Conservation (phyloP, 2,888 invertebrate species). For the Dynastes grantii region DNA sequence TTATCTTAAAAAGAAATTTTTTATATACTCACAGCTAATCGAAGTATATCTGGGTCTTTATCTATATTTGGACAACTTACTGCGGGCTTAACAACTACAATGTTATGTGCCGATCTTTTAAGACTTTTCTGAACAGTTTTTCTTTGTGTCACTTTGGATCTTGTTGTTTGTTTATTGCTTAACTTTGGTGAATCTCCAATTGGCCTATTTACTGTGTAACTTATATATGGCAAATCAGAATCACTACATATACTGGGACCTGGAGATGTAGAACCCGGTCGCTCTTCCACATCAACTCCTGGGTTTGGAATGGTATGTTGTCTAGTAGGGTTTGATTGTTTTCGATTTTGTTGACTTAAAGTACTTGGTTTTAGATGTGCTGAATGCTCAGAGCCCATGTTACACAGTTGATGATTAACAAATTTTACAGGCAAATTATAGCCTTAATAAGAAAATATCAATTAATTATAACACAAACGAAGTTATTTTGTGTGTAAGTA, state of each 20-base stretch:
- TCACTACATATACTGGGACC: slow-evolving; percentile 92
- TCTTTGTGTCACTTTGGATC: slow-evolving; percentile 61
- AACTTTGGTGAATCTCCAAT: slow-evolving; percentile 94
- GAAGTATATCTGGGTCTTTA: slow-evolving; percentile 83
- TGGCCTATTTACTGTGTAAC: slow-evolving; percentile 90
- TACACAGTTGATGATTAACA: background rate
- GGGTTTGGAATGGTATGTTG: slow-evolving; percentile 70
- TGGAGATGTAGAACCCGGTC: slow-evolving; percentile 85
- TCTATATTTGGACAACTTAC: slow-evolving; percentile 76
- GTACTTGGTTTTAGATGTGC: slow-evolving; percentile 62
- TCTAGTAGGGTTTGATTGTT: slow-evolving; percentile 63
- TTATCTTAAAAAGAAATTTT: background rate
- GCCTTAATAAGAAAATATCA: no score
- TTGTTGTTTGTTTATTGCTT: slow-evolving; percentile 74
- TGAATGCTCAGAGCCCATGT: slow-evolving; percentile 70
- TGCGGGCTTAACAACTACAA: slow-evolving; percentile 87
- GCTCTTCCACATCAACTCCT: slow-evolving; percentile 63
- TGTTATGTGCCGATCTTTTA: slow-evolving; percentile 78
- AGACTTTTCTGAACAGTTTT: slow-evolving; percentile 70
- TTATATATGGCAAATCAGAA: slow-evolving; percentile 91
- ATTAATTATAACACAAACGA: no score
- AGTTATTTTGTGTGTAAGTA: no score
- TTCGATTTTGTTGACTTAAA: slow-evolving; percentile 54
- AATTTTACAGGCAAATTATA: no score
- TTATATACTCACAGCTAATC: slow-evolving; percentile 66